Conservation (phyloP, 2,113 vertebrate species). For the Henicopernis longicauda region DNA sequence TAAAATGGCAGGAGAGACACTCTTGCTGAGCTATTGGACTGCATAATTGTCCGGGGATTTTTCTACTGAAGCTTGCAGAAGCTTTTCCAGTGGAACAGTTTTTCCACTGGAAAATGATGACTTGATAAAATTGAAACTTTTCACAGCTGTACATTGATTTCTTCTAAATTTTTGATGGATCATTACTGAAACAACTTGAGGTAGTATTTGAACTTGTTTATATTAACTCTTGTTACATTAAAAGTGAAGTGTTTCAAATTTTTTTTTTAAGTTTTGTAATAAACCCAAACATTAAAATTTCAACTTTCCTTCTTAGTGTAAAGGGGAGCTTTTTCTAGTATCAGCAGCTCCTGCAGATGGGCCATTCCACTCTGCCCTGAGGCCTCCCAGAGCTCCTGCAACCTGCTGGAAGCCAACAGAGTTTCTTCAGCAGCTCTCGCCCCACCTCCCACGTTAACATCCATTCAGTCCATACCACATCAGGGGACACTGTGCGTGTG, state of each 20-base stretch:
- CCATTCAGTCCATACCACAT: not conserved
- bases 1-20: constrained; percentile 11
- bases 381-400: not conserved
- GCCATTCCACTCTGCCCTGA: not conserved
- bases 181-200: constrained; percentile 26
- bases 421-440: not conserved
- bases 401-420: not conserved
- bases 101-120: constrained; percentile 39
- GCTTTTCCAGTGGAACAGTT: constrained; percentile 24
- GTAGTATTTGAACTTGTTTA: not conserved
- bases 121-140: constrained; percentile 37
- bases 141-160: constrained; percentile 1
- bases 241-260: not conserved
- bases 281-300: not conserved
- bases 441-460: not conserved
- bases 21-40: constrained; percentile 41
- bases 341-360: not conserved
- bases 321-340: not conserved
- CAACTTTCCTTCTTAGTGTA: not conserved
- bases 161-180: constrained; percentile 8
- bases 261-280: not conserved
- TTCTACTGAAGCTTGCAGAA: constrained; percentile 12
- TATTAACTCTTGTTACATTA: too few species aligned
- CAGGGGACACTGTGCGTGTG: too few species aligned
- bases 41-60: constrained; percentile 27